Conservation (phyloP, 2,888 invertebrate species). For the Athalia cordata region DNA sequence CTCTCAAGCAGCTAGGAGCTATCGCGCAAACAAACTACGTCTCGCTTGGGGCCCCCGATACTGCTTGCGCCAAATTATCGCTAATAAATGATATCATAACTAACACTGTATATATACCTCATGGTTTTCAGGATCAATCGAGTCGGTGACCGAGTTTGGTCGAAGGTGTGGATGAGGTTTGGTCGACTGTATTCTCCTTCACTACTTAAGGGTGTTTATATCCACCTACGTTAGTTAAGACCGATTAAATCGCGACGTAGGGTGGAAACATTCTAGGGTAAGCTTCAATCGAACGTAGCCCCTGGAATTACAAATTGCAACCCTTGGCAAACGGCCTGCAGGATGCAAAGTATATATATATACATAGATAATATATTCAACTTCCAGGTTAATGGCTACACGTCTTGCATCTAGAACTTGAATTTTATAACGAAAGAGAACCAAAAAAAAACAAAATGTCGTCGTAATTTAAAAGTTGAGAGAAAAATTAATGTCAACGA, state of each 20-base stretch:
- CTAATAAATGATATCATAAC: conserved; percentile 38
- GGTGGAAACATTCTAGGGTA: conserved; percentile 15
- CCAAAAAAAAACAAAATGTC: too few species aligned
- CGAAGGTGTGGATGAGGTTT: not conserved
- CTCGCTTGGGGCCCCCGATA: conserved; percentile 22
- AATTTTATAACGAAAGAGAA: conserved; percentile 13
- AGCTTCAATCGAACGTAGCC: conserved; percentile 24
- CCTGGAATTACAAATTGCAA: conserved; percentile 25
- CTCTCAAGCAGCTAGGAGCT: conserved; percentile 52
- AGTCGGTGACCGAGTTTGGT: conserved; percentile 21
- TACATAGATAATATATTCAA: not conserved
- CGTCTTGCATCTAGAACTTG: conserved; percentile 11
- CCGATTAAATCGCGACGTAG: conserved; percentile 9
- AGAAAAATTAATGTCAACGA: conserved; percentile 36
- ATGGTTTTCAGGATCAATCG: conserved; percentile 31
- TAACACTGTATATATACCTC: not conserved
- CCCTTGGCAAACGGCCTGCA: not conserved
- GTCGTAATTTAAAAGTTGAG: conserved; percentile 27
- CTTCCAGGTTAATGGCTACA: conserved; percentile 21
- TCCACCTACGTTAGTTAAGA: not conserved
- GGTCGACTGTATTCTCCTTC: not conserved
- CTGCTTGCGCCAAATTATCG: conserved; percentile 21
- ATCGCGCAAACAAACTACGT: conserved; percentile 38
- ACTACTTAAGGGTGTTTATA: not conserved
- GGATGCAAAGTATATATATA: conserved; percentile 7